These are phyloP conservation scores for Myrmophylax atrothorax DNA, from an alignment of 2,113 vertebrate genomes.

Conservation along the genomic window DNA sequence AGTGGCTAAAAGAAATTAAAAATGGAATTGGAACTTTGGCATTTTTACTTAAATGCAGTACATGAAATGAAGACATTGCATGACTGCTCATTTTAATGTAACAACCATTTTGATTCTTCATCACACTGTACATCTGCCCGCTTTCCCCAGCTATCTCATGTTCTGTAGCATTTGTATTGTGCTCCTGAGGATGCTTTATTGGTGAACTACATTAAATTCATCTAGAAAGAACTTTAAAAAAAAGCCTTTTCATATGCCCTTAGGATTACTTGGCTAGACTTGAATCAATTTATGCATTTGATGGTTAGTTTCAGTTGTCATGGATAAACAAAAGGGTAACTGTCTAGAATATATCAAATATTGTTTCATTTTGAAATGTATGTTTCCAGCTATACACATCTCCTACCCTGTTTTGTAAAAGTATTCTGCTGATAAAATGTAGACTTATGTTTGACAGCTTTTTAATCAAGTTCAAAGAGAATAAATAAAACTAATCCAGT, in stretches of 20 bases:
- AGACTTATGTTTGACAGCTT: constrained; percentile 78
- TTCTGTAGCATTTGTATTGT: constrained; percentile 76
- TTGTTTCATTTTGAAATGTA: constrained; percentile 78
- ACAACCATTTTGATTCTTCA: constrained; percentile 73
- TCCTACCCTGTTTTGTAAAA: constrained; percentile 71
- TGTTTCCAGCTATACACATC: constrained; percentile 71
- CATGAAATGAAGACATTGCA: constrained; percentile 55
- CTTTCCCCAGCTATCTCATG: constrained; percentile 69
- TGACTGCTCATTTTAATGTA: constrained; percentile 70
- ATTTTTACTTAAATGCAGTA: constrained; percentile 50
- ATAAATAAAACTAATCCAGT: constrained; percentile 82
- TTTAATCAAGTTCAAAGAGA: constrained; percentile 81
- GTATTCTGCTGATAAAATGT: constrained; percentile 77
- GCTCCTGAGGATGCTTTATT: constrained; percentile 77
- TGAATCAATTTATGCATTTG: constrained; percentile 78
- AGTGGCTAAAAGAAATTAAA: constrained; percentile 29
- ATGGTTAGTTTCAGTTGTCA: constrained; percentile 79
- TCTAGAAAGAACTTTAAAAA: constrained; percentile 74
- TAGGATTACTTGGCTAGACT: constrained; percentile 77
- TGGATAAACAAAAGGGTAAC: constrained; percentile 78
- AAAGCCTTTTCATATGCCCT: constrained; percentile 69
- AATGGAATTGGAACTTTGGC: constrained; percentile 25
- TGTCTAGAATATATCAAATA: constrained; percentile 80
- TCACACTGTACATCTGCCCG: constrained; percentile 62
- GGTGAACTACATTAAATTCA: constrained; percentile 78